Evolutionary conservation across 2,797 vertebrate species (phyloP).

Genomic region (Chaenodraco wilsoni): DNA sequence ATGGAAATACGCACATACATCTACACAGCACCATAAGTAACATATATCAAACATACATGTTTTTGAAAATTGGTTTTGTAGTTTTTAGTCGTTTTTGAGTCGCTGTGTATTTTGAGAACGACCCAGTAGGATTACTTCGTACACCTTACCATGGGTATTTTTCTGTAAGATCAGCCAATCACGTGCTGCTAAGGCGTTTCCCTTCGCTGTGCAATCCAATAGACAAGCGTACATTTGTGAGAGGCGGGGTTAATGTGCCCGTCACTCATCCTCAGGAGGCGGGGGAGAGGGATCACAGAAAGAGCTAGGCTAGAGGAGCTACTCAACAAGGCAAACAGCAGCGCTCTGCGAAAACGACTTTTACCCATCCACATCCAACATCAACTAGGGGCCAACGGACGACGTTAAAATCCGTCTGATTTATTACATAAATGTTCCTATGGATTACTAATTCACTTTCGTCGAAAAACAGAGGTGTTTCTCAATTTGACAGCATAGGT

Average conservation of each 20-base stretch:
- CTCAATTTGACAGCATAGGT: conserved; percentile 79
- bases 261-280: conserved; percentile 78
- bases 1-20: background rate
- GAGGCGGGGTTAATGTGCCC: conserved; percentile 56
- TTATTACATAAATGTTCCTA: conserved; percentile 74
- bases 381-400: conserved; percentile 64
- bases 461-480: conserved; percentile 71
- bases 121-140: conserved; percentile 57
- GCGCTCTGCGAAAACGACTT: conserved; percentile 75
- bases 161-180: conserved; percentile 71
- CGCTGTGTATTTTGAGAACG: conserved; percentile 36
- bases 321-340: conserved; percentile 78
- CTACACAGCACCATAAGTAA: background rate
- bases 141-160: conserved; percentile 54
- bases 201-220: conserved; percentile 62
- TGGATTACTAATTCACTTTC: conserved; percentile 79
- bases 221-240: background rate
- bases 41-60: conserved; percentile 37
- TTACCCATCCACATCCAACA: conserved; percentile 79
- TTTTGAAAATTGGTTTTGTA: conserved; percentile 69
- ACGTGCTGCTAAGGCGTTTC: conserved; percentile 16
- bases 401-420: conserved; percentile 66
- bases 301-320: conserved; percentile 75
- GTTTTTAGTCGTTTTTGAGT: conserved; percentile 56
- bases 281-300: conserved; percentile 72